A percentile compares a stretch with the other conserved stretches of the same genome.
Evolutionary conservation across 1,140 invertebrate species (phyloP).

Genomic region (Temnothorax nylanderi): DNA sequence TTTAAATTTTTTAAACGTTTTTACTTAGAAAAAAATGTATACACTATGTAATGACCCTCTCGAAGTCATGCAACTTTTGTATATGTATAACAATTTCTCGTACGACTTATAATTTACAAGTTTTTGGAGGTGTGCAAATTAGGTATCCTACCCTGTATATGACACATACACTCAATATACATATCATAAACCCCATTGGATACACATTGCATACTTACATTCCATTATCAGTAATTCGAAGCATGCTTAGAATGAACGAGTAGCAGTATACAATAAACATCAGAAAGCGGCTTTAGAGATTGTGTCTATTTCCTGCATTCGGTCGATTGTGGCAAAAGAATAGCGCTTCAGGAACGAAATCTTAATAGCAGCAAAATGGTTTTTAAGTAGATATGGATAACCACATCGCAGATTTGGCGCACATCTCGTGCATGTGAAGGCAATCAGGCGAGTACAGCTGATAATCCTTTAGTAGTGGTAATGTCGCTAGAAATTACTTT

Average conservation of each 20-base stretch:
- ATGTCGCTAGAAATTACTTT: background rate
- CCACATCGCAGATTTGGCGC: background rate
- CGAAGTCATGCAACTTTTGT: too few relatives aligned
- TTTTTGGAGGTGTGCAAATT: too few relatives aligned
- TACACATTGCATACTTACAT: background rate
- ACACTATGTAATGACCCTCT: too few relatives aligned
- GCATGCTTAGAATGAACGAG: slow-evolving; percentile 30
- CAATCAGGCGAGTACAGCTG: slow-evolving; percentile 67
- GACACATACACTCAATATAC: too few relatives aligned
- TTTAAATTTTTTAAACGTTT: too few relatives aligned
- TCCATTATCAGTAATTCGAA: background rate
- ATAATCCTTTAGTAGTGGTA: slow-evolving; percentile 23
- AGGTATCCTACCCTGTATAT: too few relatives aligned
- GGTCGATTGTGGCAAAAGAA: slow-evolving; percentile 38
- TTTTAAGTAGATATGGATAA: slow-evolving; percentile 47
- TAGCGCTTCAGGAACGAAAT: slow-evolving; percentile 41
- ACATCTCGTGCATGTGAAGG: slow-evolving; percentile 18
- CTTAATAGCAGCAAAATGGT: slow-evolving; percentile 22
- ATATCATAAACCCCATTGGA: too few relatives aligned
- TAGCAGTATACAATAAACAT: background rate
- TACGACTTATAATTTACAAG: too few relatives aligned
- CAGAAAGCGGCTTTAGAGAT: slow-evolving; percentile 30
- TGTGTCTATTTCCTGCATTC: slow-evolving; percentile 34
- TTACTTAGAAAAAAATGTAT: too few relatives aligned
- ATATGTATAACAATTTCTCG: too few relatives aligned